These are phyloP conservation scores for Penaeus vannamei DNA, from an alignment of 1,140 invertebrate genomes.

Conservation along the genomic window DNA sequence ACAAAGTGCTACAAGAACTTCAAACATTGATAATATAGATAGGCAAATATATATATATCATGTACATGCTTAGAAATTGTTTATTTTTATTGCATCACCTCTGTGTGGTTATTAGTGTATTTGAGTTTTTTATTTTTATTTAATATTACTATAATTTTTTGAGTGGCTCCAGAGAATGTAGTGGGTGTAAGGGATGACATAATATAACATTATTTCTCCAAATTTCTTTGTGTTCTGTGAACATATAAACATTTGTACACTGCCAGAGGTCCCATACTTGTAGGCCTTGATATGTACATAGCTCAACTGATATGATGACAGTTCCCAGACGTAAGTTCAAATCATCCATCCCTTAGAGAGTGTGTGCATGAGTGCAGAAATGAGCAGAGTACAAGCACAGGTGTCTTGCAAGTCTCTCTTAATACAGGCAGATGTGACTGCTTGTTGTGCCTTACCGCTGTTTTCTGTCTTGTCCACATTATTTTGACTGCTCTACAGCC, in stretches of 20 bases:
- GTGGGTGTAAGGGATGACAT: constrained; percentile 1
- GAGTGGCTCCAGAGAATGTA: not conserved
- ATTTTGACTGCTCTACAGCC: constrained; percentile 30
- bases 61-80: constrained; percentile 26
- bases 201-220: constrained; percentile 3
- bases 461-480: constrained; percentile 49
- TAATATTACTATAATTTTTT: not conserved
- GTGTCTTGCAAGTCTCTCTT: constrained; percentile 47
- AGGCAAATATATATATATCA: not conserved
- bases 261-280: constrained; percentile 38
- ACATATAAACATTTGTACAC: constrained; percentile 25
- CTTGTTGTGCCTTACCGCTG: constrained; percentile 54
- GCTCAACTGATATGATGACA: constrained; percentile 24
- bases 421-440: constrained; percentile 46
- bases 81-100: constrained; percentile 29
- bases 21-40: too few relatives aligned
- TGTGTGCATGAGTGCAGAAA: constrained; percentile 41
- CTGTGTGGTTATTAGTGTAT: constrained; percentile 13
- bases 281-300: constrained; percentile 42
- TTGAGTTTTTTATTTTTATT: not conserved
- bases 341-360: constrained; percentile 49
- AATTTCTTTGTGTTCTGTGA: not conserved
- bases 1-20: too few relatives aligned
- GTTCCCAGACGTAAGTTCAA: constrained; percentile 48
- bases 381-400: constrained; percentile 51